Conservation (phyloP, 2,113 vertebrate genomes). For the Calonectris borealis region DNA sequence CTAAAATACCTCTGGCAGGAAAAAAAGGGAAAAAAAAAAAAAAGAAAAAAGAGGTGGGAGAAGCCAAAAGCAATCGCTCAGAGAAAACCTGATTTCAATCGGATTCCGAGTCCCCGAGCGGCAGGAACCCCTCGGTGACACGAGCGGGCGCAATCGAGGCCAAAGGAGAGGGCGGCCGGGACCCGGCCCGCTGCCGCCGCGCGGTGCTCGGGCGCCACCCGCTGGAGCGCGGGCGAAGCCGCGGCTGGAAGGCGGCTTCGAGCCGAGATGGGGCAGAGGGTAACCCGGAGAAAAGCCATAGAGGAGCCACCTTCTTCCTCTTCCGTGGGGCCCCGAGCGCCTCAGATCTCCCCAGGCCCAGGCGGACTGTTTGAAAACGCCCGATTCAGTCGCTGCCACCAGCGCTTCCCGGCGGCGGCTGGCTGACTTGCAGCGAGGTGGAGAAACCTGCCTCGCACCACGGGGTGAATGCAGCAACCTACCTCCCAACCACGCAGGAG, state of each 20-base stretch:
- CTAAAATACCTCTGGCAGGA: not conserved
- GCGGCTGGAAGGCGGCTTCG: not conserved
- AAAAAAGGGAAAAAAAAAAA: not conserved
- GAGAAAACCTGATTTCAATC: not conserved
- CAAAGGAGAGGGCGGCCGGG: not conserved
- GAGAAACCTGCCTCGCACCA: too few relatives aligned
- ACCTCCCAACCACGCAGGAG: rapidly evolving
- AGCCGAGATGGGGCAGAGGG: rapidly evolving
- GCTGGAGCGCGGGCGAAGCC: not conserved
- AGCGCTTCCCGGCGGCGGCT: not conserved
- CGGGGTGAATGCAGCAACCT: rapidly evolving
- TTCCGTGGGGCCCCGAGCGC: rapidly evolving
- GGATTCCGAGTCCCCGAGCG: not conserved
- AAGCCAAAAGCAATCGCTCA: not conserved
- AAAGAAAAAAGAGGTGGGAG: too few relatives aligned
- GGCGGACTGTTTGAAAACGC: not conserved
- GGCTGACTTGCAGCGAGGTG: not conserved
- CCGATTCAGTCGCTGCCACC: not conserved
- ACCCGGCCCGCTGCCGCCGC: not conserved
- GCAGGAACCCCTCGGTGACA: too few relatives aligned
- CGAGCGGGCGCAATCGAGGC: rapidly evolving
- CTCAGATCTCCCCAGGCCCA: rapidly evolving
- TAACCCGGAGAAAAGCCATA: rapidly evolving
- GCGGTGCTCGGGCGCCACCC: not conserved
- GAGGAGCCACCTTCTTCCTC: not conserved